Evolutionary conservation across 2,888 invertebrate genomes (phyloP), one percentile per base, ranked within the genome.

Genomic region (Ornithoptera priamus): DNA sequence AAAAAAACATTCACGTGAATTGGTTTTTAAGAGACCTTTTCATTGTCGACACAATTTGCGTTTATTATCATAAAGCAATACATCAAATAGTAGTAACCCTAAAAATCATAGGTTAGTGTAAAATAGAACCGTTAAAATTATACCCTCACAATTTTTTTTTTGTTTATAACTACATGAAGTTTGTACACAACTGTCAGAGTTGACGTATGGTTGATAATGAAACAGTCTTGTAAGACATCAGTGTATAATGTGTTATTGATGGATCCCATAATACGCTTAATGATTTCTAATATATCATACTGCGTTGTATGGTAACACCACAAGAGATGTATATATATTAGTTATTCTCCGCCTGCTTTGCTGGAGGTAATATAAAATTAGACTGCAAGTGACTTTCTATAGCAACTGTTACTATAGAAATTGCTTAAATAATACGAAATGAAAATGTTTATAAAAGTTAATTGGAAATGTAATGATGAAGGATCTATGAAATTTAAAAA

Each of bases 111-210:
- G 10, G 12, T 17, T 57, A 22, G 30, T 46, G 57, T 58, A 58
- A 30, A 42, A 56, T 42, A n/a, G 42, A 61, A n/a, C 30, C 39
- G 42, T 50, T 65, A 57, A 65, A 69, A 62, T 42, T 39, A 69
- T 24, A 53, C 24, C 61, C n/a, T 67, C 39, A 67, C 62, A 59
- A n/a, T 56, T 30, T 61, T 66, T 63, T 64, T 60, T 60, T 68
- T 64, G 46, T 62, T 62, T 22, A 10, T 59, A 62, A 46, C 53
- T 64, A 50, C n/a, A 18, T 20, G 15, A 67, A n/a, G 22, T 57
- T 68, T 69, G 65, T 56, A 69, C 64, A 56, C 65, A 64, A 69
- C 65, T 53, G 65, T 57, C 56, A 69, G 61, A 61, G 22, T 61
- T 69, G n/a, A 15, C 56, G 22, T 60, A 50, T 22, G 6, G 18